Conservation (phyloP, 2,113 vertebrate genomes). For the Myrmecophaga tridactyla region DNA sequence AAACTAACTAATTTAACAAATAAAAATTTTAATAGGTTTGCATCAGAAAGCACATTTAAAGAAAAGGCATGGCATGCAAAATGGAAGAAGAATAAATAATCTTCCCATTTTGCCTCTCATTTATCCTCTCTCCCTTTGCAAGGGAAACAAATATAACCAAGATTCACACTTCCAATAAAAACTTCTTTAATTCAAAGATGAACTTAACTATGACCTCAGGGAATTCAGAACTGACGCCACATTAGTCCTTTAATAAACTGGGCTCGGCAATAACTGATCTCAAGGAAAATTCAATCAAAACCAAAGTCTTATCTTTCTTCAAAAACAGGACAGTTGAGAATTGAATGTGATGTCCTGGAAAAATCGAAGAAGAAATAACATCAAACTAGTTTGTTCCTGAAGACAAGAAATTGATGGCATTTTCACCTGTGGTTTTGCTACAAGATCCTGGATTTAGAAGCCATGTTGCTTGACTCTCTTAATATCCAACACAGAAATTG, state of each 20-base stretch:
- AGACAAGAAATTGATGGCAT: slow-evolving; percentile 75
- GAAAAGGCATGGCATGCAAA: slow-evolving; percentile 18
- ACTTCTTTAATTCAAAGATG: slow-evolving; percentile 67
- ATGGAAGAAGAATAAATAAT: background rate
- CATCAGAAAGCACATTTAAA: background rate
- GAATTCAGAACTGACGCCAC: slow-evolving; percentile 67
- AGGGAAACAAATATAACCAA: slow-evolving; percentile 45
- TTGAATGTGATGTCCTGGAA: slow-evolving; percentile 74
- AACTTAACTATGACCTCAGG: slow-evolving; percentile 72
- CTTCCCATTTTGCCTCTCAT: background rate
- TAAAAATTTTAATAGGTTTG: background rate
- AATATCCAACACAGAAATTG: slow-evolving; percentile 31
- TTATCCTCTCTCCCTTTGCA: background rate
- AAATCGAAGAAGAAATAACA: slow-evolving; percentile 74
- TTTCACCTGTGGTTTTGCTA: slow-evolving; percentile 68
- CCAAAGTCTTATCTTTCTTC: slow-evolving; percentile 75
- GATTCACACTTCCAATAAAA: slow-evolving; percentile 26
- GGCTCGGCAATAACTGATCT: slow-evolving; percentile 73
- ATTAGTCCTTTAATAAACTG: slow-evolving; percentile 74
- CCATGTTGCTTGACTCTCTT: slow-evolving; percentile 40
- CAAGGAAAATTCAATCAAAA: slow-evolving; percentile 79
- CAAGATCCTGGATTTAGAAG: slow-evolving; percentile 48
- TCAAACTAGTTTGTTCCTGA: slow-evolving; percentile 66
- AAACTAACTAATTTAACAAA: background rate
- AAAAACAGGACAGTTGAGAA: slow-evolving; percentile 77